Conservation (phyloP, 2,797 vertebrate genomes). For the Lemur catta region DNA sequence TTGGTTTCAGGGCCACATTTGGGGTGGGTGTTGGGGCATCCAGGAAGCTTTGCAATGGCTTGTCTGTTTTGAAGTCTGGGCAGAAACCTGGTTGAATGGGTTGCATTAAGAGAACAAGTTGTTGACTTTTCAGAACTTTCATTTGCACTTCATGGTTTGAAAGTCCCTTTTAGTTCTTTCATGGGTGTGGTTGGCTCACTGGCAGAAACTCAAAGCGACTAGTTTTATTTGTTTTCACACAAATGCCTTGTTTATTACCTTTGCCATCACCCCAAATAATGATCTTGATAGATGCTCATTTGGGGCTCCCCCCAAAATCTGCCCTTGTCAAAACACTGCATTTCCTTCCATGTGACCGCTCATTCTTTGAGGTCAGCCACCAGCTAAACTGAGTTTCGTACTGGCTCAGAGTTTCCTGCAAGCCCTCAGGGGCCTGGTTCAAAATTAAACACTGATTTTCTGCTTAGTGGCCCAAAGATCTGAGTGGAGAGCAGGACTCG, state of each 20-base stretch:
- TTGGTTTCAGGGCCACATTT: background rate
- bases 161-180: background rate
- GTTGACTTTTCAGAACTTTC: background rate
- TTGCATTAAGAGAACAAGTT: background rate
- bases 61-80: background rate
- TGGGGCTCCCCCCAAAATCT: background rate
- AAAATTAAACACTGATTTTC: background rate
- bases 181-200: background rate
- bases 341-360: background rate
- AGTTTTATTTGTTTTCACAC: background rate
- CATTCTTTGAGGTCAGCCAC: background rate
- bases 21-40: background rate
- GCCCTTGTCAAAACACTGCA: background rate
- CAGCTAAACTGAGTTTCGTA: background rate
- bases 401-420: background rate
- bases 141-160: background rate
- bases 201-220: background rate
- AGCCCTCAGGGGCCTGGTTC: background rate
- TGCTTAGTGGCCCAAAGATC: background rate
- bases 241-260: conserved; percentile 1
- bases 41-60: background rate
- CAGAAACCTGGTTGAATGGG: background rate
- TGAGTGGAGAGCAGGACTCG: background rate
- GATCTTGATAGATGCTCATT: background rate
- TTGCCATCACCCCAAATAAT: background rate